Evolutionary conservation across 2,797 vertebrate species (phyloP).

Genomic region (Sebastolobus alascanus): DNA sequence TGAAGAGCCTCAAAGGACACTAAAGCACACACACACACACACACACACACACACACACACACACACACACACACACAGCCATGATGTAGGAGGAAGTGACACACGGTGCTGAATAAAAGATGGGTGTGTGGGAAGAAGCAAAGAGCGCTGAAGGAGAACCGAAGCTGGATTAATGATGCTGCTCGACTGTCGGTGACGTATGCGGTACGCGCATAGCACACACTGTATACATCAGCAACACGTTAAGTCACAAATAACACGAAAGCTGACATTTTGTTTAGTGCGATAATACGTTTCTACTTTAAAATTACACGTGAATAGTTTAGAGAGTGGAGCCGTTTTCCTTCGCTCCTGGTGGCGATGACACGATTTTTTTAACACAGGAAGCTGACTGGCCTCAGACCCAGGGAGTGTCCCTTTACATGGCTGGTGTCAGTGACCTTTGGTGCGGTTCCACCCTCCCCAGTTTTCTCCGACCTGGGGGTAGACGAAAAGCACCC

Average conservation of each 20-base stretch:
- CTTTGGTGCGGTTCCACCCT: conserved; percentile 36
- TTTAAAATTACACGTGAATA: background rate
- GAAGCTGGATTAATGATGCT: conserved; percentile 48
- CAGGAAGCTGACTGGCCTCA: conserved; percentile 39
- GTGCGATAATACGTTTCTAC: background rate
- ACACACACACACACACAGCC: conserved; percentile 11
- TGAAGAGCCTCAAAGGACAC: conserved; percentile 70
- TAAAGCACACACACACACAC: conserved; percentile 15
- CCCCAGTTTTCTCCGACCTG: conserved; percentile 37
- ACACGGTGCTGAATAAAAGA: conserved; percentile 56
- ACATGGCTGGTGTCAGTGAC: conserved; percentile 36
- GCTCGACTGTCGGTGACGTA: background rate
- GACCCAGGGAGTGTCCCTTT: conserved; percentile 35
- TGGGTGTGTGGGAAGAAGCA: conserved; percentile 57
- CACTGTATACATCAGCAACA: background rate
- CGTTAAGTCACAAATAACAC: background rate
- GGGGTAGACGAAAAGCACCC: conserved; percentile 42
- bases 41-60: background rate
- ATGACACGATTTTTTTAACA: conserved; percentile 15
- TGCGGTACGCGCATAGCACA: background rate
- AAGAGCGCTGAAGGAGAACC: conserved; percentile 44
- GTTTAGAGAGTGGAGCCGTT: background rate
- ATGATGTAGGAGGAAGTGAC: conserved; percentile 43
- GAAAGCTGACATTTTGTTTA: background rate
- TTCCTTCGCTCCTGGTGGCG: background rate